Conservation (phyloP, 2,797 vertebrate species). For the Crocodylus rhombifer region DNA sequence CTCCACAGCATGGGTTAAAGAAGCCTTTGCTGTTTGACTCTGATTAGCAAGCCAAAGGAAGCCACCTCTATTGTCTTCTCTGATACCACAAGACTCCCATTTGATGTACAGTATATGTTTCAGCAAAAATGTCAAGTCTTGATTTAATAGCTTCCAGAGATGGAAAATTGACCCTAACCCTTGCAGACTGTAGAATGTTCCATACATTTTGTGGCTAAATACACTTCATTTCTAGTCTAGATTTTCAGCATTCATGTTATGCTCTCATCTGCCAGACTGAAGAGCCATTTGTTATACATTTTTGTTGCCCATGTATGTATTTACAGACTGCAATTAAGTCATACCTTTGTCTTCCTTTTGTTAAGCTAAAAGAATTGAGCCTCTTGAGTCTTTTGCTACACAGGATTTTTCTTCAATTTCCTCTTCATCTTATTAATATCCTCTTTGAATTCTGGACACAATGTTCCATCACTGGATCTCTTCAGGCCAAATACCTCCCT, state of each 20-base stretch:
- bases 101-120: not conserved
- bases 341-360: not conserved
- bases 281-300: not conserved
- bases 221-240: not conserved
- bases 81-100: not conserved
- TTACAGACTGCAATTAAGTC: not conserved
- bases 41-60: not conserved
- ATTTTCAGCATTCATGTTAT: not conserved
- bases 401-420: no score
- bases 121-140: rapidly evolving
- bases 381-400: not conserved
- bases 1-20: not conserved
- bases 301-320: not conserved
- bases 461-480: no score
- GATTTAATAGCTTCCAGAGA: not conserved
- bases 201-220: not conserved
- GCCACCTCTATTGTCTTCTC: not conserved
- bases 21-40: not conserved
- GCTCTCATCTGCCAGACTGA: not conserved
- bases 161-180: not conserved
- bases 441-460: no score
- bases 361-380: not conserved
- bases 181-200: not conserved
- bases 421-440: no score
- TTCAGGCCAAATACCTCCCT: no score